Percentiles rank a stretch among this genome's conserved stretches.
These are phyloP conservation scores for Baccha elongata DNA, from an alignment of 2,888 invertebrate genomes.

Conservation along the genomic window DNA sequence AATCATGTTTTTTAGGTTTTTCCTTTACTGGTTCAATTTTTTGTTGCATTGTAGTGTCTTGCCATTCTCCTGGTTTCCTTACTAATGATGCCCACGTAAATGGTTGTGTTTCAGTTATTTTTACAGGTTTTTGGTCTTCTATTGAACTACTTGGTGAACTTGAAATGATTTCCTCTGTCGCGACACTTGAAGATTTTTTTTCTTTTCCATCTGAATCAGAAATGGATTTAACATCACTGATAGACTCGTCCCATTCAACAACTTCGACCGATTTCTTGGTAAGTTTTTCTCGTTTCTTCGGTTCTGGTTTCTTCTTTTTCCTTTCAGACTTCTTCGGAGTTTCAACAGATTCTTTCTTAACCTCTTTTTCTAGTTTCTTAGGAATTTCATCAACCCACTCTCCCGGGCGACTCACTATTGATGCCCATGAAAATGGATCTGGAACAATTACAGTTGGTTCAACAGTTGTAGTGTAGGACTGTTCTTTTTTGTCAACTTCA, in stretches of 20 bases:
- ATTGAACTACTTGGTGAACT: background rate
- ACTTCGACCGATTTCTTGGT: constrained; percentile 8
- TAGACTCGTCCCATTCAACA: constrained; percentile 10
- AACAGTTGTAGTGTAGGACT: background rate
- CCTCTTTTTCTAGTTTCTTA: constrained; percentile 41
- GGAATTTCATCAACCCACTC: constrained; percentile 76
- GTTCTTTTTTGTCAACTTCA: background rate
- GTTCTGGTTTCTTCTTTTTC: constrained; percentile 17
- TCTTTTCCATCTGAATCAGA: constrained; percentile 43
- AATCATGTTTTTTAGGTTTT: constrained; percentile 75
- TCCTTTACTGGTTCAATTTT: constrained; percentile 59
- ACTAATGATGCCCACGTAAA: constrained; percentile 77
- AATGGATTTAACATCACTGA: background rate
- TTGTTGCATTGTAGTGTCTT: constrained; percentile 76
- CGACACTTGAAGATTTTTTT: background rate
- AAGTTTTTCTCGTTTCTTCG: constrained; percentile 34
- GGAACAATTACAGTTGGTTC: constrained; percentile 22
- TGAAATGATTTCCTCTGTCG: background rate
- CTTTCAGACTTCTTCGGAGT: constrained; percentile 30
- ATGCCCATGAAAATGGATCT: constrained; percentile 79
- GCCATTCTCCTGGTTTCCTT: constrained; percentile 79
- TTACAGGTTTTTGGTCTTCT: background rate
- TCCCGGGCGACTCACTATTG: constrained; percentile 79
- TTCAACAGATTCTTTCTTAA: constrained; percentile 5
- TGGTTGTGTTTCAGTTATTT: constrained; percentile 23